Evolutionary conservation across 2,113 vertebrate genomes (phyloP).

Genomic region (Poecilia latipinna): DNA sequence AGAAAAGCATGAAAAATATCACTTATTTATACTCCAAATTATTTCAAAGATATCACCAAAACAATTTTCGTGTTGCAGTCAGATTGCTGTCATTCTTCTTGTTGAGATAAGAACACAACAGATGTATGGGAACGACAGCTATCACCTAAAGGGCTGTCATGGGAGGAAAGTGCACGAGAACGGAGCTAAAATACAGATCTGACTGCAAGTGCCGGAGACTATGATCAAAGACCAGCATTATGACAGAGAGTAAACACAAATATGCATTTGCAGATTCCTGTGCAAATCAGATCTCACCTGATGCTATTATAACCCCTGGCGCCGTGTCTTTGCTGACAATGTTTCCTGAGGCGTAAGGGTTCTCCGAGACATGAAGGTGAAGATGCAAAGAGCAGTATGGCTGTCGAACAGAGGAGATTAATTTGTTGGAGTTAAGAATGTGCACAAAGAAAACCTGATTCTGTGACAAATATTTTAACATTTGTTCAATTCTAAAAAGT

Average conservation of each 20-base stretch:
- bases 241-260: conserved; percentile 29
- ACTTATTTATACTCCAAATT: neutral
- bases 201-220: conserved; percentile 3
- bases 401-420: conserved; percentile 72
- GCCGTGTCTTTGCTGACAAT: conserved; percentile 93
- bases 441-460: conserved; percentile 11
- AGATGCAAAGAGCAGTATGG: conserved; percentile 93
- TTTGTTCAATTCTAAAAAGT: neutral
- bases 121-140: conserved; percentile 9
- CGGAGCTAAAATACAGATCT: conserved; percentile 5
- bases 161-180: conserved; percentile 12
- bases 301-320: conserved; percentile 92
- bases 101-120: conserved; percentile 16
- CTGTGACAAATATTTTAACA: neutral
- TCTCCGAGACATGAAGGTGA: conserved; percentile 92
- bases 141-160: conserved; percentile 21
- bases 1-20: neutral
- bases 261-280: conserved; percentile 16
- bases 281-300: conserved; percentile 81
- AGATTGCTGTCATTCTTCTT: neutral
- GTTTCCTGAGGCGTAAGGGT: conserved; percentile 94
- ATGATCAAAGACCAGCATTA: conserved; percentile 15
- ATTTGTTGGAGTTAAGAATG: conserved; percentile 5
- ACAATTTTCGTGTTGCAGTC: neutral
- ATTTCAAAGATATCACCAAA: conserved; percentile 7